phyloP scores from a whole-genome alignment of 1,140 invertebrate genomes.

The Cydia fagiglandana region DNA sequence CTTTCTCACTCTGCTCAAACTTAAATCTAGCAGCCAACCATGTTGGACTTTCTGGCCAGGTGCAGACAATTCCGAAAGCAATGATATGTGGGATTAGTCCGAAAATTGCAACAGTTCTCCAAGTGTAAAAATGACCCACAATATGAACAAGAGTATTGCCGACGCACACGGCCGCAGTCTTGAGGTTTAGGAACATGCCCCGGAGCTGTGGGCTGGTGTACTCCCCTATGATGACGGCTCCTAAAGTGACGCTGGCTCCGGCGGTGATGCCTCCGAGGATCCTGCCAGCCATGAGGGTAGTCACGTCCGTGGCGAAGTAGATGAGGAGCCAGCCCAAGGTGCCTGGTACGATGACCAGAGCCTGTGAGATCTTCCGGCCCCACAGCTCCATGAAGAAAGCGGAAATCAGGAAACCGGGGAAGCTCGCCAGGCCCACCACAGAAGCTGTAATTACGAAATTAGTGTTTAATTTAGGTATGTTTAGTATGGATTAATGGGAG shows the following conservation, averaged over 20 bases:
- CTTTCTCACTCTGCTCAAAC: conserved; percentile 51
- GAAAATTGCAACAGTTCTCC: conserved; percentile 58
- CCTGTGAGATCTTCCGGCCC: conserved; percentile 53
- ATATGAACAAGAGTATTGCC: conserved; percentile 57
- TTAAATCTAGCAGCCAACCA: conserved; percentile 56
- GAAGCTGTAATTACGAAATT: conserved; percentile 54
- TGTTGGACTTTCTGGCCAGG: conserved; percentile 65
- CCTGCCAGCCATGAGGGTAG: conserved; percentile 52
- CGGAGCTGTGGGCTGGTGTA: conserved; percentile 58
- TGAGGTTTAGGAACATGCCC: conserved; percentile 65
- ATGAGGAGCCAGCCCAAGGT: conserved; percentile 58
- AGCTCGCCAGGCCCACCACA: conserved; percentile 50
- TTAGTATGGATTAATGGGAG: too few relatives aligned
- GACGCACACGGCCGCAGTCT: conserved; percentile 58
- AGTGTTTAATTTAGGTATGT: not conserved
- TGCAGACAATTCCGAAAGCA: conserved; percentile 48
- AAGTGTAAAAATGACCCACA: conserved; percentile 49
- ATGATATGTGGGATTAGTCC: conserved; percentile 45
- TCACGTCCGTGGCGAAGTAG: conserved; percentile 49
- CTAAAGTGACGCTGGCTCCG: conserved; percentile 56
- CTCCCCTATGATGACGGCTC: conserved; percentile 66
- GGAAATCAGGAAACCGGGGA: conserved; percentile 57
- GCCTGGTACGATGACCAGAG: conserved; percentile 50
- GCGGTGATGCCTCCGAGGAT: conserved; percentile 52
- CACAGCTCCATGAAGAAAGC: conserved; percentile 56